Evolutionary conservation across 2,888 invertebrate species (phyloP).

Genomic region (Sisyra terminalis): DNA sequence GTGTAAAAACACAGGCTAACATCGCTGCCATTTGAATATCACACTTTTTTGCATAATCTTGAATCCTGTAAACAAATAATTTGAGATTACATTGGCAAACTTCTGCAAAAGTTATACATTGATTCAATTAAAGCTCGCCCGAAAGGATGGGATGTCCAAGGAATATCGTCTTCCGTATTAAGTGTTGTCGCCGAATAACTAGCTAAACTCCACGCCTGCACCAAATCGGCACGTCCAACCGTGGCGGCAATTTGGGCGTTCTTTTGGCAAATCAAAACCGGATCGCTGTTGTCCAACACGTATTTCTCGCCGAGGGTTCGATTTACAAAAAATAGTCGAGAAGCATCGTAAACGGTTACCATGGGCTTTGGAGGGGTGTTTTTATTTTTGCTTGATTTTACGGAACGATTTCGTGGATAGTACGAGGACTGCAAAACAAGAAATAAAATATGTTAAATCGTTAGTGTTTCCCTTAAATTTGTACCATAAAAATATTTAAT

Average conservation of each 20-base stretch:
- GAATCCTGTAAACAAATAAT: constrained; percentile 36
- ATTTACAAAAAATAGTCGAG: constrained; percentile 60
- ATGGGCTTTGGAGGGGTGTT: constrained; percentile 29
- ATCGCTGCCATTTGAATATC: constrained; percentile 92
- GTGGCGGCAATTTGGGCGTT: constrained; percentile 66
- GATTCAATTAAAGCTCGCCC: constrained; percentile 72
- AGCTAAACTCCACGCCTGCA: constrained; percentile 78
- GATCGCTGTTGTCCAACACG: constrained; percentile 38
- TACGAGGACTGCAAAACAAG: constrained; percentile 1
- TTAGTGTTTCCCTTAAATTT: too few species aligned
- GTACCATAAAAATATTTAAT: too few species aligned
- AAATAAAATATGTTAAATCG: too few species aligned
- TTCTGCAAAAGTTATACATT: too few species aligned
- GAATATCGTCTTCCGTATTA: constrained; percentile 36
- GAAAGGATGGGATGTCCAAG: constrained; percentile 73
- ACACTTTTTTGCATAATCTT: constrained; percentile 60
- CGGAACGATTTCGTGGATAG: not conserved
- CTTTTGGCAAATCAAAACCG: constrained; percentile 54
- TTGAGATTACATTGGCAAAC: constrained; percentile 22
- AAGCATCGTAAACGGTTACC: constrained; percentile 56
- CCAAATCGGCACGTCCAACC: constrained; percentile 60
- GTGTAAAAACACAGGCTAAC: constrained; percentile 75
- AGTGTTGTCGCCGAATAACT: constrained; percentile 43
- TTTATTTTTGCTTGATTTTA: constrained; percentile 1
- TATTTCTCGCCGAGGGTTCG: constrained; percentile 72